Conservation (phyloP, 2,888 invertebrate species). For the Drosophila bunnanda region DNA sequence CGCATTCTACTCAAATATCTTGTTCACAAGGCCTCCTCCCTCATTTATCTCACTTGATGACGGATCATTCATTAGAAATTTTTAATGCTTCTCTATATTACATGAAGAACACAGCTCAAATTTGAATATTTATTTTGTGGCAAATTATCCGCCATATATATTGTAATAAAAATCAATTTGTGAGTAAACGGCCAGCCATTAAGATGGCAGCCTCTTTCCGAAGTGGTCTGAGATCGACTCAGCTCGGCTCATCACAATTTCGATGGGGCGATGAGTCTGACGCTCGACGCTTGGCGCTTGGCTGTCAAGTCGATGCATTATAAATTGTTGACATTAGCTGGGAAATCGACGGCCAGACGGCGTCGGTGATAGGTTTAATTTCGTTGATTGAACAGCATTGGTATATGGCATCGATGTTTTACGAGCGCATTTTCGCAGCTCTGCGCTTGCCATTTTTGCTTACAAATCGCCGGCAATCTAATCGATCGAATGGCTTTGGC, state of each 20-base stretch:
- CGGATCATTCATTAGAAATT: conserved; percentile 28
- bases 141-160: conserved; percentile 41
- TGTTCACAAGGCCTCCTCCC: background rate
- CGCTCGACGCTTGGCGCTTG: conserved; percentile 9
- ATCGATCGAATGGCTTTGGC: conserved; percentile 59
- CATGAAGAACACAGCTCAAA: conserved; percentile 17
- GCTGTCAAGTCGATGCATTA: conserved; percentile 61
- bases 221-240: conserved; percentile 14
- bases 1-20: background rate
- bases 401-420: conserved; percentile 1
- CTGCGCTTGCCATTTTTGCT: conserved; percentile 11
- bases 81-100: conserved; percentile 16
- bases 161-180: conserved; percentile 68
- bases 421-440: conserved; percentile 20
- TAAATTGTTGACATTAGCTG: conserved; percentile 70
- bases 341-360: conserved; percentile 50
- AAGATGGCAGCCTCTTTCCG: conserved; percentile 25
- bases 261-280: conserved; percentile 34
- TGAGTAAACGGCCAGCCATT: conserved; percentile 58
- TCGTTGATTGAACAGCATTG: conserved; percentile 55
- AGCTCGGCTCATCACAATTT: conserved; percentile 12
- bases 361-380: conserved; percentile 47
- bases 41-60: conserved; percentile 40
- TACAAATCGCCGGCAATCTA: conserved; percentile 60
- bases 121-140: conserved; percentile 47